Evolutionary conservation across 2,888 invertebrate species (phyloP).

Genomic region (Troilus luridus): DNA sequence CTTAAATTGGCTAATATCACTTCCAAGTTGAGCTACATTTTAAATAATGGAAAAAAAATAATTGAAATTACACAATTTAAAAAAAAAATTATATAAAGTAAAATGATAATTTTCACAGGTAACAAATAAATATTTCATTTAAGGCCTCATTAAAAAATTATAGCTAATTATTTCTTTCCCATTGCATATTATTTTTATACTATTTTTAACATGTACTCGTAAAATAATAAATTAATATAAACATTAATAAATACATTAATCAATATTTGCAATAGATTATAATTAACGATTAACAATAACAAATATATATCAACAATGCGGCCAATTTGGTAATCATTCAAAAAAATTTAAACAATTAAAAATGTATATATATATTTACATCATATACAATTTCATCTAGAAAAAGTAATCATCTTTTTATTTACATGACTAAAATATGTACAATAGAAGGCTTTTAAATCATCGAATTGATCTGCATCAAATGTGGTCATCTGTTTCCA

Average conservation of each 20-base stretch:
- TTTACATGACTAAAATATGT: constrained; percentile 52
- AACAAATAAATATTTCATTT: neutral
- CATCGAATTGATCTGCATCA: neutral
- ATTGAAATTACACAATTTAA: neutral
- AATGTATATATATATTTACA: constrained; percentile 48
- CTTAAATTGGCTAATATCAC: constrained; percentile 12
- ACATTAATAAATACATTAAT: constrained; percentile 32
- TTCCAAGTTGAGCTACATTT: neutral
- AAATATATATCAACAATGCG: constrained; percentile 27
- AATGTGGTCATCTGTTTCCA: constrained; percentile 61
- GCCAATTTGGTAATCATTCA: constrained; percentile 21
- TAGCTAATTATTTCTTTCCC: neutral
- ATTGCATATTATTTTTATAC: neutral
- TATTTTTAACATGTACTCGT: neutral
- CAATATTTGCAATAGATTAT: constrained; percentile 21
- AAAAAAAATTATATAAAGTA: neutral
- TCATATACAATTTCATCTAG: constrained; percentile 48
- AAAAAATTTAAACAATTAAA: constrained; percentile 51
- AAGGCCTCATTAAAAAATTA: neutral
- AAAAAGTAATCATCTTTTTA: constrained; percentile 37
- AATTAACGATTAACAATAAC: constrained; percentile 31
- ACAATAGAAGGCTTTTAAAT: constrained; percentile 24
- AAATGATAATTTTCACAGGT: neutral
- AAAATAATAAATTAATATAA: constrained; percentile 24
- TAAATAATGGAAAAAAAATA: neutral